A percentile compares a stretch with the other conserved stretches of the same genome.
Conservation (phyloP, 2,888 invertebrate genomes). For the Xylophagus ater region DNA sequence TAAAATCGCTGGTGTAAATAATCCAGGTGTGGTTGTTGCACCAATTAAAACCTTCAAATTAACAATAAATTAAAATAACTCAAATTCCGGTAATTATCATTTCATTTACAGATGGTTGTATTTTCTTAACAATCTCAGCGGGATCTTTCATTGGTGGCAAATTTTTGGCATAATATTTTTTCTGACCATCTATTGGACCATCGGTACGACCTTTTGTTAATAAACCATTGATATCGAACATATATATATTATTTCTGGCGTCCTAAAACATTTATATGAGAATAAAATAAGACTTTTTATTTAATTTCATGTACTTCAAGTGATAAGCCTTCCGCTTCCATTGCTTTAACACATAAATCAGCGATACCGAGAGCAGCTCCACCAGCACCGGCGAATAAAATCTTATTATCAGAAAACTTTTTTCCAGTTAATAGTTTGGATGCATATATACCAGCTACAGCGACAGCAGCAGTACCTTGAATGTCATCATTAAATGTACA, state of each 20-base stretch:
- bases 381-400: slow-evolving; percentile 84
- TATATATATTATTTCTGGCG: slow-evolving; percentile 82
- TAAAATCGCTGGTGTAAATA: slow-evolving; percentile 81
- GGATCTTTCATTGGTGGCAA: slow-evolving; percentile 68
- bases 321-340: slow-evolving; percentile 58
- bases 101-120: slow-evolving; percentile 78
- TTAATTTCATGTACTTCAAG: slow-evolving; percentile 27
- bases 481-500: slow-evolving; percentile 99
- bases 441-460: slow-evolving; percentile 73
- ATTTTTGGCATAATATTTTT: slow-evolving; percentile 64
- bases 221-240: slow-evolving; percentile 90
- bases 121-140: slow-evolving; percentile 62
- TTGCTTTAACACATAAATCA: slow-evolving; percentile 75
- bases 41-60: slow-evolving; percentile 47
- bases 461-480: slow-evolving; percentile 93
- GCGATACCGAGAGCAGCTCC: slow-evolving; percentile 93
- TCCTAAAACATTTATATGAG: slow-evolving; percentile 38
- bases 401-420: slow-evolving; percentile 74
- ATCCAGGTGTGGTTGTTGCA: slow-evolving; percentile 83
- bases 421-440: slow-evolving; percentile 43
- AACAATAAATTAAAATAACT: no score
- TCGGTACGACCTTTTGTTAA: slow-evolving; percentile 57
- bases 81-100: no score
- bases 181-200: slow-evolving; percentile 56
- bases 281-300: not conserved